A percentile compares a stretch with the other conserved stretches of the same genome.
Evolutionary conservation across 2,888 invertebrate genomes (phyloP).

Genomic region (Glaucopsyche alexis): DNA sequence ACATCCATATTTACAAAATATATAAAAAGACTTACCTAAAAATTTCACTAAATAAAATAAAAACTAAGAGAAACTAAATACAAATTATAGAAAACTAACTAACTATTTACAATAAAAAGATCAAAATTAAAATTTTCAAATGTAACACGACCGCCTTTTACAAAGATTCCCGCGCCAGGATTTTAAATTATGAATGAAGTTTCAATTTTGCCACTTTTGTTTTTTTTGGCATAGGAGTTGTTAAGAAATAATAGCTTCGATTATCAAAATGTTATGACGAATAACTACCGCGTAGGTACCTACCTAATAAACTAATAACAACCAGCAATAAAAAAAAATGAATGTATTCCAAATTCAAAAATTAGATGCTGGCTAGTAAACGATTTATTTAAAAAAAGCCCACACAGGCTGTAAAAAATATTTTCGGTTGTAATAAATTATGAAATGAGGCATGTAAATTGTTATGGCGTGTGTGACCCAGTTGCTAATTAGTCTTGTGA

Average conservation of each 20-base stretch:
- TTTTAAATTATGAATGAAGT: no score
- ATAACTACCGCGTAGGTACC: background rate
- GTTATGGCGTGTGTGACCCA: background rate
- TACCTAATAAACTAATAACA: no score
- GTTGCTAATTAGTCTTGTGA: background rate
- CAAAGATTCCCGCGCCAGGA: no score
- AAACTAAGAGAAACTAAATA: no score
- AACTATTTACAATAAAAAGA: no score
- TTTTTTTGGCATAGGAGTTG: background rate
- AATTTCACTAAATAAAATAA: no score
- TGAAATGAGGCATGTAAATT: slow-evolving; percentile 9
- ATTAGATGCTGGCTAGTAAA: background rate
- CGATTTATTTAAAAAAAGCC: background rate
- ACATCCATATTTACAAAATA: no score
- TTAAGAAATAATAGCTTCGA: background rate
- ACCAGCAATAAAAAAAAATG: background rate
- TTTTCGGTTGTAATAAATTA: background rate
- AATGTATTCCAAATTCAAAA: background rate
- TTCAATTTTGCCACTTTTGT: no score
- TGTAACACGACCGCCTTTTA: no score
- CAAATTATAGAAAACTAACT: no score
- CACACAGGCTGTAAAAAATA: slow-evolving; percentile 9
- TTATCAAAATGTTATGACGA: background rate
- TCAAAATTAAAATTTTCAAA: no score
- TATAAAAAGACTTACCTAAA: no score